A percentile compares a stretch with the other conserved stretches of the same genome.
These are phyloP conservation scores for Porites rus DNA, from an alignment of 92 coral and sea anemone species.

Conservation along the genomic window DNA sequence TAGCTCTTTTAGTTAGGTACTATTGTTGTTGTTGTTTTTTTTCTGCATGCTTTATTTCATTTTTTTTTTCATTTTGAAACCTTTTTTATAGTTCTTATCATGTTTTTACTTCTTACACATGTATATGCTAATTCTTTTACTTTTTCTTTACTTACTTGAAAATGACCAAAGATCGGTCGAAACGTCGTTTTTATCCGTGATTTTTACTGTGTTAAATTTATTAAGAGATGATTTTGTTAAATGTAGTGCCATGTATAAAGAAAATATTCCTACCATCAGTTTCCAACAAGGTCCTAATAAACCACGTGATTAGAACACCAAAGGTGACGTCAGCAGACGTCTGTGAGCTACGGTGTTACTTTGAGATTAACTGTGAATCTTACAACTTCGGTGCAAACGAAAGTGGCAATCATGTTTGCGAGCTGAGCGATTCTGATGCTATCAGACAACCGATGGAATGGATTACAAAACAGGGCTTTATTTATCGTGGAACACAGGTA, in stretches of 20 bases:
- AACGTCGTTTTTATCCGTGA: no score
- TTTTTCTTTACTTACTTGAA: no score
- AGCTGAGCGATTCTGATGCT: constrained; percentile 33
- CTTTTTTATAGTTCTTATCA: no score
- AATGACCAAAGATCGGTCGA: no score
- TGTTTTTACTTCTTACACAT: no score
- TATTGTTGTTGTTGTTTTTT: no score
- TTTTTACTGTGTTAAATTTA: background rate
- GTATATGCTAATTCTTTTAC: no score
- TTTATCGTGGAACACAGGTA: constrained; percentile 18
- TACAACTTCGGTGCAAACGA: constrained; percentile 28
- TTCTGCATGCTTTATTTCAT: no score
- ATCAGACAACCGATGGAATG: constrained; percentile 16
- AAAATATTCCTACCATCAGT: background rate
- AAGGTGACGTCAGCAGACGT: constrained; percentile 14
- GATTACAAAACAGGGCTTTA: constrained; percentile 9
- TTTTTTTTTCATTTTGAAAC: no score
- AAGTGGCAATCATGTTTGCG: constrained; percentile 24
- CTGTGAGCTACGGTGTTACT: constrained; percentile 15
- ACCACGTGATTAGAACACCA: constrained; percentile 17
- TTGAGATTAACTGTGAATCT: constrained; percentile 6
- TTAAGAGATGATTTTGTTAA: background rate
- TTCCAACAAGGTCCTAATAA: constrained; percentile 6
- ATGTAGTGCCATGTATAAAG: constrained; percentile 5
- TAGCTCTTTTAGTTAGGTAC: no score